Base-by-base conservation (phyloP, 2,888 invertebrate genomes). In the Argyresthia albistria region DNA sequence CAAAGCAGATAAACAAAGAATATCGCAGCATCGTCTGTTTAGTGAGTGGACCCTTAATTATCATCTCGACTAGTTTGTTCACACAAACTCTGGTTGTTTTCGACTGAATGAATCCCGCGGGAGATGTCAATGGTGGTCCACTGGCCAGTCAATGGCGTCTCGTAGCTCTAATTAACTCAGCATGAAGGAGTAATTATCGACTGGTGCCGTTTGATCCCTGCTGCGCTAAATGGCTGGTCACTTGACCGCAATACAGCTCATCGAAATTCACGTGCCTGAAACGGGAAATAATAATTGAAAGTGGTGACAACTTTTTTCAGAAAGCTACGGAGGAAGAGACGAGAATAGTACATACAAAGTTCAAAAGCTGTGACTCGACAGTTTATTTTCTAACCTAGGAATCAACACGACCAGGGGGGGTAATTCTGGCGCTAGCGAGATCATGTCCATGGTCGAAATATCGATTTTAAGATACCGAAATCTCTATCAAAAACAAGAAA, bases 41-140 rank as follows among this genome's bases (percentile, higher is more conserved):
- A 42, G 42, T 25, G 6, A 25, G 25, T 25, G 25, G 25, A 25
- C 54, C 43, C 53, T 46, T 51, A 53, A 55, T 57, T 57, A 57
- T 50, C 57, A 55, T 14, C 39, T 45, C 25, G 43, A 11, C 10
- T 39, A n/a, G 10, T 3, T 39, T 11, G 43, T 39, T 14, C 45
- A 55, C 51, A 55, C 52, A 57, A 56, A 48, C 47, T 51, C 47
- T 50, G 11, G 35, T 14, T 43, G 42, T 57, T 55, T 58, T 61
- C 62, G 65, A 66, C 73, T 80, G 79, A 79, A 77, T 76, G 77
- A 66, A 65, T 60, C 59, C 56, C 35, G 36, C 57, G 53, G 54
- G 58, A 55, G 54, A 51, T 53, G 48, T 54, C 52, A 57, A 43
- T 39, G 43, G 57, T 43, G 37, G 46, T 36, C 36, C 46, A 45